These are phyloP conservation scores for Nycticryphes semicollaris DNA, from an alignment of 2,113 vertebrate species.

Conservation along the genomic window DNA sequence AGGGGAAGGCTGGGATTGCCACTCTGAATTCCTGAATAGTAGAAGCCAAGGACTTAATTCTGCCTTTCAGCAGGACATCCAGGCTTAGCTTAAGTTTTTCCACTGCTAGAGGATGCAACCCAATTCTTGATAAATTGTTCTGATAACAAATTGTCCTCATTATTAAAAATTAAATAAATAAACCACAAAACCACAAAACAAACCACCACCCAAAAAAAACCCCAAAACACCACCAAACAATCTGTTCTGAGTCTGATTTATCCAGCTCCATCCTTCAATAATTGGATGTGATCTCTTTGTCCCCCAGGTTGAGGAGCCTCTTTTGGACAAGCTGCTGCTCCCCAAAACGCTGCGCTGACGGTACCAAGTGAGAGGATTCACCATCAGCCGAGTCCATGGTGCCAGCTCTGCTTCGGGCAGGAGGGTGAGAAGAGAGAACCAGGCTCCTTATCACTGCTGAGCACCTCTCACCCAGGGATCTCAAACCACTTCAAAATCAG, in stretches of 20 bases:
- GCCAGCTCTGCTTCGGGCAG: not conserved
- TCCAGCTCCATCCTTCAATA: not conserved
- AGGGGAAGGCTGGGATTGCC: not conserved
- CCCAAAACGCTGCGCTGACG: rapidly evolving
- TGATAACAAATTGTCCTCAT: not conserved
- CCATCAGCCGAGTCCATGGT: rapidly evolving
- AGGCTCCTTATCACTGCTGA: rapidly evolving
- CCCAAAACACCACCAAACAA: too few species aligned
- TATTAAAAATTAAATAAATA: not conserved
- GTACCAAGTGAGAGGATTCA: not conserved
- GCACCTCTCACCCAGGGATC: not conserved
- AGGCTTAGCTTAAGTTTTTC: not conserved
- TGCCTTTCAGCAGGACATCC: not conserved
- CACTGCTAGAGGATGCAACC: not conserved
- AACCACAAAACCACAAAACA: not conserved
- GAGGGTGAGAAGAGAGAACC: not conserved
- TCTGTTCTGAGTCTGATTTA: not conserved
- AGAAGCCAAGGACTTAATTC: not conserved
- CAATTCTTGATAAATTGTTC: not conserved
- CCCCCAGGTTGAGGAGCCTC: not conserved
- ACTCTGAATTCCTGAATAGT: not conserved
- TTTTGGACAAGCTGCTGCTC: not conserved
- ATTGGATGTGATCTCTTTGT: not conserved
- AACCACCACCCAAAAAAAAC: not conserved
- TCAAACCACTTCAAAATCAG: not conserved